Base-by-base conservation (phyloP, 2,888 invertebrate genomes). In the Neoitamus cyanurus region DNA sequence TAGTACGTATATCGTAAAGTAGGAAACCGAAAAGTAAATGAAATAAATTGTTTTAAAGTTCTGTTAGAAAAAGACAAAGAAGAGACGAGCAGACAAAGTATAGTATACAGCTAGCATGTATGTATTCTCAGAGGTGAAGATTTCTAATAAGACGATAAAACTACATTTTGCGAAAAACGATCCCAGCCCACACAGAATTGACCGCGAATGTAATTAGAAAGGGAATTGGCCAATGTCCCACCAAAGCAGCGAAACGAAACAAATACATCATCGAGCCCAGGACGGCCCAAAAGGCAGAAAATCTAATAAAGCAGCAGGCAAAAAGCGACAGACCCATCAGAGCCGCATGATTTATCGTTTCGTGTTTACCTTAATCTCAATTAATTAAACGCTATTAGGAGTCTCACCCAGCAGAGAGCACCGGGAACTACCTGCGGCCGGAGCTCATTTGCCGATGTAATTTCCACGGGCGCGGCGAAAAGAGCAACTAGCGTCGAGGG, bases 321-420 rank as follows among this genome's bases (percentile, higher is more conserved):
- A 42, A 42, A 46, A 46, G 36, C 37, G 77, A 77, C 46, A 11
- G 28, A 37, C 77, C 77, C 42, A 46, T 46, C 77, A 77, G 25
- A 77, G 13, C 77, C 46, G 20, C 13, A 77, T 77, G 13, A 77
- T 77, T 77, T 42, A 77, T 77, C 15, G 46, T 13, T 28, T 7
- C 42, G 42, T 77, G 77, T 77, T 77, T 42, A 77, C 77, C 42
- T 42, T 77, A 77, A 77, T 77, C 77, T 77, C 77, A 77, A 77
- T 77, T 77, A 77, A 77, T 77, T 77, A 77, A 77, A 28, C 20
- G 77, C 77, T 77, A 77, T 77, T 77, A 77, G 42, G 42, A 77
- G 75, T 15, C 42, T 42, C 42, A 77, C 42, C 58, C 58, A 25
- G 11, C 25, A 42, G 28, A 42, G 25, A 42, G 25, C 25, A 58